Percentiles rank a stretch among this genome's conserved stretches.
Evolutionary conservation across 2,113 vertebrate species (phyloP).

Genomic region (Mustelus asterias): DNA sequence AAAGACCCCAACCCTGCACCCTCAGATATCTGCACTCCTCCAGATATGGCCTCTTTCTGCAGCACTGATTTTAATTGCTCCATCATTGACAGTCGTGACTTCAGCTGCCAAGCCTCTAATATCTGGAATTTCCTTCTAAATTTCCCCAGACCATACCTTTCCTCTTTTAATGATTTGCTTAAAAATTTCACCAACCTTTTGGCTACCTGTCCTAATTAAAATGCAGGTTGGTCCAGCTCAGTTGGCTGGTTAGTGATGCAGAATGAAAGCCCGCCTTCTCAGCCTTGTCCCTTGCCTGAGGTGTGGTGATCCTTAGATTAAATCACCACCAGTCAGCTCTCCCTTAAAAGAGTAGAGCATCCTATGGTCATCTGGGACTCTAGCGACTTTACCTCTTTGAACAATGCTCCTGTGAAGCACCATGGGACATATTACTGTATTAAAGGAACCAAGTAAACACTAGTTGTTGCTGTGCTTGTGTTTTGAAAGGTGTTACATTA

Average conservation of each 20-base stretch:
- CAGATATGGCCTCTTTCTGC: background rate
- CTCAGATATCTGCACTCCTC: too few relatives aligned
- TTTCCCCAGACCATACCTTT: background rate
- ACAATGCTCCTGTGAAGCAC: background rate
- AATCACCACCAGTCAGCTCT: too few relatives aligned
- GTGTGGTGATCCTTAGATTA: too few relatives aligned
- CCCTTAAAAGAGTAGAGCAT: too few relatives aligned
- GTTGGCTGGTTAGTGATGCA: too few relatives aligned
- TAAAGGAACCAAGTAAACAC: background rate
- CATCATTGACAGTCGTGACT: background rate
- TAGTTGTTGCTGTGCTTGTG: background rate
- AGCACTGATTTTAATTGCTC: background rate
- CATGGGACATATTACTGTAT: background rate
- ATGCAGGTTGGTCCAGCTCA: too few relatives aligned
- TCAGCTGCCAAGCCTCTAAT: background rate
- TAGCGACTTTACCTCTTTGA: background rate
- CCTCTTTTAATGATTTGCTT: background rate
- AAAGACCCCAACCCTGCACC: too few relatives aligned
- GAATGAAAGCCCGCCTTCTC: too few relatives aligned
- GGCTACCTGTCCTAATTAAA: background rate
- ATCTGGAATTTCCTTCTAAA: background rate
- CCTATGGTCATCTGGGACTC: too few relatives aligned
- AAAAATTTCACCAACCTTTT: background rate
- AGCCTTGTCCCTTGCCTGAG: too few relatives aligned
- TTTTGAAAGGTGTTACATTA: background rate